A percentile compares a stretch with the other conserved stretches of the same genome.
These are phyloP conservation scores for Cosmia pyralina DNA, from an alignment of 2,888 invertebrate species.

Conservation along the genomic window DNA sequence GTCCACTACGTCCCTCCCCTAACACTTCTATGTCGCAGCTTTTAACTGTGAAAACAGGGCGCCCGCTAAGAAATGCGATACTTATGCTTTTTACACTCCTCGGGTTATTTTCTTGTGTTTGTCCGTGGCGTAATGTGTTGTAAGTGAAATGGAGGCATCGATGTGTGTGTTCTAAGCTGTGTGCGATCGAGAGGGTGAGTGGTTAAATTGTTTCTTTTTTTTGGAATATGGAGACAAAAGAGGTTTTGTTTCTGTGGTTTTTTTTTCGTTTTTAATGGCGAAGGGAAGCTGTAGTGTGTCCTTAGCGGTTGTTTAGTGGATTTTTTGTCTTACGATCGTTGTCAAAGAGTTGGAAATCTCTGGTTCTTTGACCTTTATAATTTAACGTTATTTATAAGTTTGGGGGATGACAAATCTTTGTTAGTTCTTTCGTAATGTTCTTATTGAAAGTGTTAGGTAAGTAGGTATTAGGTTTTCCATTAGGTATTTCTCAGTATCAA, in stretches of 20 bases:
- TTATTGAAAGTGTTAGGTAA: not conserved
- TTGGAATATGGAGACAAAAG: conserved; percentile 11
- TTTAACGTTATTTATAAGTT: not conserved
- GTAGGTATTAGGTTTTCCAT: no score
- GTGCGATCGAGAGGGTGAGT: conserved; percentile 39
- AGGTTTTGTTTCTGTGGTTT: conserved; percentile 10
- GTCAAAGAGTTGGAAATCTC: not conserved
- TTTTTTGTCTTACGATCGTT: not conserved
- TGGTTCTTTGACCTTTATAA: not conserved
- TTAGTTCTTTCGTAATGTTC: not conserved
- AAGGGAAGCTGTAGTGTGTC: conserved; percentile 1
- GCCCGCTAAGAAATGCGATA: conserved; percentile 76
- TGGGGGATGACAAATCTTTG: not conserved
- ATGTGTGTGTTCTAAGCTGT: conserved; percentile 18
- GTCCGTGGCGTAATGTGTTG: conserved; percentile 50
- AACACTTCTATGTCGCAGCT: conserved; percentile 75
- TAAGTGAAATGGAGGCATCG: conserved; percentile 51
- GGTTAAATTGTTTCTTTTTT: conserved; percentile 30
- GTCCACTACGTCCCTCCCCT: conserved; percentile 43
- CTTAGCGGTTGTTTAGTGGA: not conserved
- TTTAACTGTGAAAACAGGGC: conserved; percentile 87
- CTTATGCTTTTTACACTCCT: conserved; percentile 67
- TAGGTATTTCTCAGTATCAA: no score
- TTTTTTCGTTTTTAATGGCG: conserved; percentile 28
- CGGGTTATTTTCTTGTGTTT: conserved; percentile 63